phyloP scores from a whole-genome alignment of 2,113 vertebrate genomes.

The Pungitius pungitius region DNA sequence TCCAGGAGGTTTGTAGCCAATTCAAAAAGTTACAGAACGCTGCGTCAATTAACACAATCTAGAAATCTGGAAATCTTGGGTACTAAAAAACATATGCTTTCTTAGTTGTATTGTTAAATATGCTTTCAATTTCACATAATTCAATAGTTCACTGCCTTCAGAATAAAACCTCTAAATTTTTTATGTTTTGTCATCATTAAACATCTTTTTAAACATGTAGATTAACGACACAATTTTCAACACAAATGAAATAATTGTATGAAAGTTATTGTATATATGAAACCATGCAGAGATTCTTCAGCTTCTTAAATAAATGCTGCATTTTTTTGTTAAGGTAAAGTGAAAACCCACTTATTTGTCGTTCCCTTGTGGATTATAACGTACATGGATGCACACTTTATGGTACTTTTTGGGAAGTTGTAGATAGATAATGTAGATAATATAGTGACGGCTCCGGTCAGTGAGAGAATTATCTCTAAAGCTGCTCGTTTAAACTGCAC shows the following conservation, averaged over 20 bases:
- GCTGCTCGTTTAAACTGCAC: not conserved
- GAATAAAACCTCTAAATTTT: not conserved
- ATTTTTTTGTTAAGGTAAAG: not conserved
- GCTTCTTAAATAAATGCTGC: not conserved
- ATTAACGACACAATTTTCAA: not conserved
- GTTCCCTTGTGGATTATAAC: conserved; percentile 13
- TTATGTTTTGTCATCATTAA: not conserved
- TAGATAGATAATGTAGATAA: not conserved
- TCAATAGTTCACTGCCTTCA: not conserved
- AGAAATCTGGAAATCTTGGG: not conserved
- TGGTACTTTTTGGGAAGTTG: not conserved
- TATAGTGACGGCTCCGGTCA: not conserved
- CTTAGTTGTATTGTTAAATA: not conserved
- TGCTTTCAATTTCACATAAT: not conserved
- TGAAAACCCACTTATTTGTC: not conserved
- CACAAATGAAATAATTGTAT: not conserved
- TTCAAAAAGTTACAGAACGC: not conserved
- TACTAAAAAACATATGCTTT: not conserved
- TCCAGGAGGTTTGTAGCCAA: not conserved
- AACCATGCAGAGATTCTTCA: not conserved
- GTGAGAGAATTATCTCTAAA: not conserved
- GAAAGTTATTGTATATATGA: too few species aligned
- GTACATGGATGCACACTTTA: not conserved
- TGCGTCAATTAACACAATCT: not conserved
- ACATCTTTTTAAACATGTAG: too few species aligned